Conservation (phyloP, 2,888 invertebrate species). For the Herminia tarsipennalis region DNA sequence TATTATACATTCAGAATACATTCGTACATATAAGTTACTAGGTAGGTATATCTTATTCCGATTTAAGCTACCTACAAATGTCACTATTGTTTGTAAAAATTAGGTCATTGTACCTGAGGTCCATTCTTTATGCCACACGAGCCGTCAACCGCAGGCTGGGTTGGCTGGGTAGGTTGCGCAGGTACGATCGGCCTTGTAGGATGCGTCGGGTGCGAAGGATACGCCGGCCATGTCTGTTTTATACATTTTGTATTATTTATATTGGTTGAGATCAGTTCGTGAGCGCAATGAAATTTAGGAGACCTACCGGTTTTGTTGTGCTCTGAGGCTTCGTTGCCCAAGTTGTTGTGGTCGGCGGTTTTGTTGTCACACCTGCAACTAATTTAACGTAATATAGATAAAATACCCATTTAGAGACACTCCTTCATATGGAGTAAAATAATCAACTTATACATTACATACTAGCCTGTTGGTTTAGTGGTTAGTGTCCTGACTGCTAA, state of each 20-base stretch:
- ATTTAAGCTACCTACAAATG: background rate
- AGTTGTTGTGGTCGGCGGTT: constrained; percentile 68
- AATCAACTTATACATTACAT: too few species aligned
- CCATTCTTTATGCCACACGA: constrained; percentile 93
- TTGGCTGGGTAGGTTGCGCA: constrained; percentile 42
- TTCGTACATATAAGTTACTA: background rate
- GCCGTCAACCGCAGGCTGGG: constrained; percentile 64
- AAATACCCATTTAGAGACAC: too few species aligned
- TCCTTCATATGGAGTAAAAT: too few species aligned
- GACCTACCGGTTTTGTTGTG: constrained; percentile 76
- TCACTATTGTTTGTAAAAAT: constrained; percentile 18
- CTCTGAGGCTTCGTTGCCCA: constrained; percentile 86
- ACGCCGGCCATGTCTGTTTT: constrained; percentile 78
- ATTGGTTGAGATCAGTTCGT: background rate
- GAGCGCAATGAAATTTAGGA: background rate
- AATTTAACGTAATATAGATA: background rate
- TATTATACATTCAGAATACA: background rate
- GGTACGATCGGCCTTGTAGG: constrained; percentile 61
- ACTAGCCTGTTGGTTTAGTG: too few species aligned
- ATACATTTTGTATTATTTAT: background rate
- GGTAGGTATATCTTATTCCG: background rate
- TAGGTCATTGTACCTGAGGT: constrained; percentile 77
- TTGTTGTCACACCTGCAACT: constrained; percentile 66
- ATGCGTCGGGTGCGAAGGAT: constrained; percentile 69
- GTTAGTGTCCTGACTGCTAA: too few species aligned